Conservation (phyloP, 2,113 vertebrate genomes). For the Onychorhynchus coronatus region DNA sequence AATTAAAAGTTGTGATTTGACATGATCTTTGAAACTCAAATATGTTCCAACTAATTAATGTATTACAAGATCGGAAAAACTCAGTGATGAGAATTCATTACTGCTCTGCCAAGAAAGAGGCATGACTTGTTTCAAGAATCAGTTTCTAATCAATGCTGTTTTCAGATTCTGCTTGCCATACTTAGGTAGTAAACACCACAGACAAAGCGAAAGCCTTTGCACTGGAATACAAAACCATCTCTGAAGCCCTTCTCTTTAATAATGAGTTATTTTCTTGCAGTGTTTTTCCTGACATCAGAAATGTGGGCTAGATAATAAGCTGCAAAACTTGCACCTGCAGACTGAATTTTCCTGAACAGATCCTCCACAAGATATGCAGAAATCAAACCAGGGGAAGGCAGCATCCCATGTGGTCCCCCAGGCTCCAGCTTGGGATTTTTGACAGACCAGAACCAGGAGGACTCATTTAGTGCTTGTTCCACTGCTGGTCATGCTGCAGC, state of each 20-base stretch:
- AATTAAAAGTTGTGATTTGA: conserved; percentile 22
- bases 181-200: not conserved
- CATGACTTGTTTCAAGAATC: not conserved
- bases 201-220: not conserved
- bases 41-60: not conserved
- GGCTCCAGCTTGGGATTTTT: not conserved
- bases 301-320: not conserved
- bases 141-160: not conserved
- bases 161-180: not conserved
- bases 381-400: not conserved
- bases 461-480: not conserved
- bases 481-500: not conserved
- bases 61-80: not conserved
- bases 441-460: conserved; percentile 23
- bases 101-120: not conserved
- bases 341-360: not conserved
- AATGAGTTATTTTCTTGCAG: not conserved
- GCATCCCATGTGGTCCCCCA: not conserved
- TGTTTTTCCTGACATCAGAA: not conserved
- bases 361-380: not conserved
- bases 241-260: not conserved
- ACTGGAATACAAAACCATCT: not conserved
- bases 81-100: not conserved
- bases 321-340: not conserved
- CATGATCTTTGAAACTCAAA: not conserved